These are phyloP conservation scores for Leptopilina clavipes DNA, from an alignment of 1,140 invertebrate genomes.

Conservation along the genomic window DNA sequence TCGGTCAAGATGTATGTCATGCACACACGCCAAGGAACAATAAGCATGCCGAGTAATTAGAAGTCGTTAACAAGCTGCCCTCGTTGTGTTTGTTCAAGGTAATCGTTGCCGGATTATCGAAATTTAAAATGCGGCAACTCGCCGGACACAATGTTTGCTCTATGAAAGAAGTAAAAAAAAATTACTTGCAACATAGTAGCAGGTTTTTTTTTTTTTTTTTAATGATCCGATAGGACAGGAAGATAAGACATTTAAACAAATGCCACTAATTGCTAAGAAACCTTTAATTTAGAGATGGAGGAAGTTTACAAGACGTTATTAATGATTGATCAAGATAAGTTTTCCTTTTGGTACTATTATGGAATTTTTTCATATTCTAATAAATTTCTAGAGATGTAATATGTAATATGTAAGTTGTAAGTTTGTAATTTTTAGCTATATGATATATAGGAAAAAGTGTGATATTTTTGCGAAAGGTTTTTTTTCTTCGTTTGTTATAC, in stretches of 20 bases:
- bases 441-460: too few species aligned
- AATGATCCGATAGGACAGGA: neutral
- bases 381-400: too few species aligned
- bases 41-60: slow-evolving; percentile 29
- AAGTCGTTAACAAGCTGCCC: slow-evolving; percentile 32
- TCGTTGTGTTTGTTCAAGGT: slow-evolving; percentile 22
- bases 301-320: too few species aligned
- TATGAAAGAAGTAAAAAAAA: slow-evolving; percentile 3
- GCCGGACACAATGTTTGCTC: slow-evolving; percentile 10
- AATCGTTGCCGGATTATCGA: slow-evolving; percentile 21
- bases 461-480: too few species aligned
- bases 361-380: too few species aligned
- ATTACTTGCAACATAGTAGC: neutral
- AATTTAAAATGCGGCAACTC: slow-evolving; percentile 23
- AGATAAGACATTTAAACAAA: neutral
- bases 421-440: too few species aligned
- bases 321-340: too few species aligned
- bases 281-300: too few species aligned
- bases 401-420: too few species aligned
- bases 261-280: too few species aligned
- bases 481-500: neutral
- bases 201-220: neutral
- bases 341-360: too few species aligned
- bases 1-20: slow-evolving; percentile 19
- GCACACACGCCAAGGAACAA: slow-evolving; percentile 7